Evolutionary conservation across 2,888 invertebrate genomes (phyloP), one percentile per base, ranked within the genome.

Genomic region (Lumbricus terrestris): DNA sequence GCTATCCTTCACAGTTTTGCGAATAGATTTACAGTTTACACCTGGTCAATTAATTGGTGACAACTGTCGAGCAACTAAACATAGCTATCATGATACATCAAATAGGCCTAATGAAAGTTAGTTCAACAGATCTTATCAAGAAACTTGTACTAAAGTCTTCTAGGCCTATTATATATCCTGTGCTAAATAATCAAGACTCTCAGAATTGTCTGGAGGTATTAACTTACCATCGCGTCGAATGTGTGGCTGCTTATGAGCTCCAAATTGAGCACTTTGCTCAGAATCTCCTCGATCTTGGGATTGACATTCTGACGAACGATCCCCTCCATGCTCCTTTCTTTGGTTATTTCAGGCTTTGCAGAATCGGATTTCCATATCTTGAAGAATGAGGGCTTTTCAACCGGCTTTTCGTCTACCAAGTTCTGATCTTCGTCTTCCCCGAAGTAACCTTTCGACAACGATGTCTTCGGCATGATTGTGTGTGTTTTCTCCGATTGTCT

Each of bases 261-360:
- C 93, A 95, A 93, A 93, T 95, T 95, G 91, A 95, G 94, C 92
- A 95, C 95, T 88, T 94, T 93, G 93, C 95, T 95, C 90, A 95
- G 93, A 35, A 93, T 94, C 82, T 94, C 94, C 92, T 95, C 95
- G 90, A 93, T 92, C 38, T 95, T 94, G 42, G 92, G 90, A 92
- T 95, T 94, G 93, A 93, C 95, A 92, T 95, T 95, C 92, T 95
- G 95, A 91, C 97, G 94, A 38, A 90, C 37, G 42, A 23, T 34
- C 35, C 8, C 20, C 13, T 40, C 40, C 35, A 8, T n/a, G 8
- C 4, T 69, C n/a, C 11, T n/a, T n/a, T 47, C 47, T 11, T 42
- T 16, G 47, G 47, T 4, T 47, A 47, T 6, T 1, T 69, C 29
- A 69, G 8, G 69, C 11, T 69, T n/a, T n/a, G 29, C 2, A n/a